A percentile compares a stretch with the other conserved stretches of the same genome.
phyloP scores from a whole-genome alignment of 2,113 vertebrate genomes.

The Piaya cayana region DNA sequence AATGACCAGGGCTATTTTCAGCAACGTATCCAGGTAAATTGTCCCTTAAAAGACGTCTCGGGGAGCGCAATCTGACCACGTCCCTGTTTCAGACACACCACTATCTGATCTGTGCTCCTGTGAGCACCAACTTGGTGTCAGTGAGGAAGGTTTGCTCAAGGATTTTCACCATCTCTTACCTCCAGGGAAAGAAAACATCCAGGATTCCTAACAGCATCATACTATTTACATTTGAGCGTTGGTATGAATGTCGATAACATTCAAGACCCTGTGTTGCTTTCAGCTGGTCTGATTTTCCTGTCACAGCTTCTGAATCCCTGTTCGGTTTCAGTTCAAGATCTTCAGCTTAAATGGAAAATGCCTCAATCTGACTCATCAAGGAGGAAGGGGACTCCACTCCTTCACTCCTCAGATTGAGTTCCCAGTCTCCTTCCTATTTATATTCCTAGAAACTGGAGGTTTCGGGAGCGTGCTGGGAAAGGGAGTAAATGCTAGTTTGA shows the following conservation, averaged over 20 bases:
- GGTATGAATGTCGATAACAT: neutral
- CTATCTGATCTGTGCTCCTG: neutral
- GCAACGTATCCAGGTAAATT: neutral
- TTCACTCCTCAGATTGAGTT: neutral
- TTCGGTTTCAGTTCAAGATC: neutral
- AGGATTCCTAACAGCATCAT: neutral
- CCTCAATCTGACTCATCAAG: neutral
- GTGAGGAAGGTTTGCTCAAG: neutral
- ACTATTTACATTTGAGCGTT: neutral
- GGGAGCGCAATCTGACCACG: neutral
- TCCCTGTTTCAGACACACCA: neutral
- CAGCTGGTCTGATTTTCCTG: neutral
- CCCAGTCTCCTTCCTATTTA: neutral
- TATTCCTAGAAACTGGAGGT: neutral
- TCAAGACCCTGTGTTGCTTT: neutral
- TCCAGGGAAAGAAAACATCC: neutral
- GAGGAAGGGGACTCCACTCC: neutral
- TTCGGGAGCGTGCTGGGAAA: neutral
- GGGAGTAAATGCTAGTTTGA: neutral
- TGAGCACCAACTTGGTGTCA: neutral
- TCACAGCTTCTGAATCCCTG: neutral
- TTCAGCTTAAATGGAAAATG: neutral
- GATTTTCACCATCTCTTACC: neutral
- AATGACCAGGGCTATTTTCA: constrained; percentile 1
- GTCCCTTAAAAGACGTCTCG: neutral